These are phyloP conservation scores for Plemyria rubiginata DNA, from an alignment of 2,888 invertebrate species.

Conservation along the genomic window DNA sequence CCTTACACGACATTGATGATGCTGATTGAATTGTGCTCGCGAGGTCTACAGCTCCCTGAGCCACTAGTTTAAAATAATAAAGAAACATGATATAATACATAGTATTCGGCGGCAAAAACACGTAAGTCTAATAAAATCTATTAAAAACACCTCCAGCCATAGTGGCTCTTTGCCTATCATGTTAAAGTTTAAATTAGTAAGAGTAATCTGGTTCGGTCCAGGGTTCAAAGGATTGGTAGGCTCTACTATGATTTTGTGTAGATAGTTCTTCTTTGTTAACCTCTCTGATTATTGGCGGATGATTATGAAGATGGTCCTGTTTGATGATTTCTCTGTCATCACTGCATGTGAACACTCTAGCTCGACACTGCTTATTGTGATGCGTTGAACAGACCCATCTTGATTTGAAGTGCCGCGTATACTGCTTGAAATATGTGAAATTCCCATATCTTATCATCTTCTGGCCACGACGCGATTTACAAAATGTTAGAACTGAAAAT, in stretches of 20 bases:
- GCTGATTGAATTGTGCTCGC: too few relatives aligned
- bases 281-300: constrained; percentile 21
- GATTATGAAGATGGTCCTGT: constrained; percentile 41
- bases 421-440: constrained; percentile 2
- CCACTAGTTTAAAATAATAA: too few relatives aligned
- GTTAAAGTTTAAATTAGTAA: neutral
- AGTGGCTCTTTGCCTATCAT: neutral
- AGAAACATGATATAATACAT: too few relatives aligned
- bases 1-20: too few relatives aligned
- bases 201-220: neutral
- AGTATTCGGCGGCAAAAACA: too few relatives aligned
- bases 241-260: neutral
- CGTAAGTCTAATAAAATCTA: too few relatives aligned
- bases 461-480: neutral
- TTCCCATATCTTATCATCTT: neutral
- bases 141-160: too few relatives aligned
- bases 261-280: neutral
- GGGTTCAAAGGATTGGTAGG: neutral
- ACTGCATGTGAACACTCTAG: neutral
- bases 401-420: neutral
- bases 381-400: constrained; percentile 3
- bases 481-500: constrained; percentile 1
- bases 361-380: neutral
- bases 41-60: too few relatives aligned
- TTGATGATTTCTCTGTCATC: constrained; percentile 29